Evolutionary conservation across 2,888 invertebrate species (phyloP).

Genomic region (Lamproptera curius): DNA sequence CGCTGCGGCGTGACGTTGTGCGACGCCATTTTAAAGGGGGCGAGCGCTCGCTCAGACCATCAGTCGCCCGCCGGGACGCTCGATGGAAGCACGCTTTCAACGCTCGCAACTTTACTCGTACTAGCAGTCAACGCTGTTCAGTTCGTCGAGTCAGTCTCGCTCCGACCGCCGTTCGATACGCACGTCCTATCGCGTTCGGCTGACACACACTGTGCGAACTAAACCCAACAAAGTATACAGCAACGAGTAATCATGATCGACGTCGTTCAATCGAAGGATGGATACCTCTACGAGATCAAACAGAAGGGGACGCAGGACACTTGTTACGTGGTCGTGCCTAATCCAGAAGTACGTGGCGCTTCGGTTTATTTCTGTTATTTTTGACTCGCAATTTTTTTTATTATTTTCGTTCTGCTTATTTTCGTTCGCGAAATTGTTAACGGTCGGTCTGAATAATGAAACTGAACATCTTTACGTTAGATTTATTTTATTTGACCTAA

Average conservation of each 20-base stretch:
- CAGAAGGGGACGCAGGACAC: constrained; percentile 81
- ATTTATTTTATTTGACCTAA: background rate
- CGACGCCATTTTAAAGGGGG: constrained; percentile 72
- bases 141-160: constrained; percentile 42
- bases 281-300: constrained; percentile 82
- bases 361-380: constrained; percentile 8
- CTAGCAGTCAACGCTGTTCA: background rate
- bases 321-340: constrained; percentile 84
- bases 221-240: constrained; percentile 36
- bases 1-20: constrained; percentile 43
- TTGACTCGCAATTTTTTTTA: constrained; percentile 1
- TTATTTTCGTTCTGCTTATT: background rate
- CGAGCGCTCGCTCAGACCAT: constrained; percentile 78
- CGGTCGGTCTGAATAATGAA: background rate
- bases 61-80: constrained; percentile 77
- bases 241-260: no score
- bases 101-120: background rate
- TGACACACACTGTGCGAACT: constrained; percentile 35
- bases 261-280: constrained; percentile 67
- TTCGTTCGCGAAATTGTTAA: no score
- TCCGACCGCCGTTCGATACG: constrained; percentile 44
- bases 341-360: constrained; percentile 78
- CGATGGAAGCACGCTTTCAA: constrained; percentile 34
- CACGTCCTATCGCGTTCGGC: constrained; percentile 40
- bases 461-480: no score